Evolutionary conservation across 2,888 invertebrate species (phyloP), one percentile per base, ranked within the genome.

Genomic region (Lycia hirtaria): DNA sequence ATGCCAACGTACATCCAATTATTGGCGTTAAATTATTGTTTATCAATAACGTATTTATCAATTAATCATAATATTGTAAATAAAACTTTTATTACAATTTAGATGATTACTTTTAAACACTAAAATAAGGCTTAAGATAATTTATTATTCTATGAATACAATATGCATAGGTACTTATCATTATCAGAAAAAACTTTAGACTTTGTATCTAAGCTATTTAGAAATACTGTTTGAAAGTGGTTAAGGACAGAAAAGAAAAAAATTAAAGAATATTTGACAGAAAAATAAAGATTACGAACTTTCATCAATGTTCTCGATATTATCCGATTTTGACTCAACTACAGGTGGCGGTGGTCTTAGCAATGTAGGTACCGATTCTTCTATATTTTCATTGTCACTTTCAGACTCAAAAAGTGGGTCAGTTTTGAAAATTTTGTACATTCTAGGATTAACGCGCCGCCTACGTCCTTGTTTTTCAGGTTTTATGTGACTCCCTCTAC

Each of bases 391-490:
- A 19, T 70, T 60, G 12, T 77, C 77, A 61, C 70, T 65, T 14
- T 81, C 83, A 45, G 85, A 76, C 64, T 89, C 87, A 68, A 84
- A 89, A 28, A 88, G 69, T 0, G 88, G 83, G 53, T 89, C 88
- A 32, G 84, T 73, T 67, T 88, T 90, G 26, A 83, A 67, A 56
- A 85, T 62, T 57, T 86, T 78, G 33, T 80, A 59, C 2, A 79
- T 54, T 75, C 85, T 88, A 5, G 85, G 81, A 57, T 83, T 78
- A 1, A 80, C 52, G 7, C 87, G 81, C 55, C 87, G 78, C 63
- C 85, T 80, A 14, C 85, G 80, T 37, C 69, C 74, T 47, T 77
- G 73, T 56, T 81, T 84, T 24, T 87, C 88, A 38, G 70, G 65
- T 62, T 80, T 84, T 32, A 73, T 73, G 50, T 74, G 75, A 28